Evolutionary conservation across 2,113 vertebrate genomes (phyloP).

Genomic region (Acanthochromis polyacanthus): DNA sequence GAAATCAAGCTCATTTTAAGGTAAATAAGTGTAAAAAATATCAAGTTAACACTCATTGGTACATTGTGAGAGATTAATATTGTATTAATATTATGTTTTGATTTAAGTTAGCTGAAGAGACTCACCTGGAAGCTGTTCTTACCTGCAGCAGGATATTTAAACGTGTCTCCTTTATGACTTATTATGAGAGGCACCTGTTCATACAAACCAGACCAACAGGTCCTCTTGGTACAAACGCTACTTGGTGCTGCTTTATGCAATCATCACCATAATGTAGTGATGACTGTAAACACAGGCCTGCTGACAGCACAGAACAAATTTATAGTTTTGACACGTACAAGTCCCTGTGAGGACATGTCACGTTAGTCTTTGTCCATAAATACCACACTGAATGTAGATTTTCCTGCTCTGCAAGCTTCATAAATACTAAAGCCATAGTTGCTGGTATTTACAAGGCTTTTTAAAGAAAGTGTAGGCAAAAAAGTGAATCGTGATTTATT

Average conservation of each 20-base stretch:
- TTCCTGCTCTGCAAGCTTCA: not conserved
- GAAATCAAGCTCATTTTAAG: not conserved
- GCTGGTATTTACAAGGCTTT: not conserved
- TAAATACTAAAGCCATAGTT: not conserved
- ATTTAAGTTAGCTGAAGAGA: not conserved
- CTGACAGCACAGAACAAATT: constrained; percentile 2
- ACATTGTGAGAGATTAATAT: not conserved
- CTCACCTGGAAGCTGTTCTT: constrained; percentile 21
- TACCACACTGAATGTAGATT: not conserved
- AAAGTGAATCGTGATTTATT: constrained; percentile 36
- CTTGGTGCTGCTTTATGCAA: not conserved
- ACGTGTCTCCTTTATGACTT: not conserved
- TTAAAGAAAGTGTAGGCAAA: not conserved
- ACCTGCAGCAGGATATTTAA: constrained; percentile 18
- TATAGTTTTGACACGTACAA: constrained; percentile 5
- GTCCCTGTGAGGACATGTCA: not conserved
- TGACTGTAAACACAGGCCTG: constrained; percentile 27
- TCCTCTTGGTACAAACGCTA: not conserved
- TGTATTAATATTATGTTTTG: not conserved
- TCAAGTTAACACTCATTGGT: not conserved
- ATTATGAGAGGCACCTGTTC: not conserved
- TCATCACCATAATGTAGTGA: not conserved
- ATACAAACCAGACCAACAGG: constrained; percentile 40
- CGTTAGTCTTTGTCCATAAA: accelerated
- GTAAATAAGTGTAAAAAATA: too few relatives aligned